These are phyloP conservation scores for Galagoides demidoff DNA, from an alignment of 2,797 vertebrate genomes.

Conservation along the genomic window DNA sequence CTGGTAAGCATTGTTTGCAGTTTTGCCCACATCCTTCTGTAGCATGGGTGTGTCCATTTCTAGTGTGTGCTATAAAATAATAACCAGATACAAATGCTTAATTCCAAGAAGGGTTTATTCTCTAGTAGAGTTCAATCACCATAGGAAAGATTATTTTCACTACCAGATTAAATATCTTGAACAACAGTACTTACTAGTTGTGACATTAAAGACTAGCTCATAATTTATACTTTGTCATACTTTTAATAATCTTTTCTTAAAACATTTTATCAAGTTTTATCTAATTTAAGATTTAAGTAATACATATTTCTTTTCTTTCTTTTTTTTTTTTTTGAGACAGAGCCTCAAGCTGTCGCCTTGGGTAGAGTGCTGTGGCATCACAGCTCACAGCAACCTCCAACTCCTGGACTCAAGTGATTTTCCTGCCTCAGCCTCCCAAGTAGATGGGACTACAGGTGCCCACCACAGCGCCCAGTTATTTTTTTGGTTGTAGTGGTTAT, in stretches of 20 bases:
- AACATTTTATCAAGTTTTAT: not conserved
- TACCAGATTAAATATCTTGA: not conserved
- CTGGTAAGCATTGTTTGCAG: not conserved
- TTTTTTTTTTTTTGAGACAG: no score
- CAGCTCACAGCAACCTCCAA: no score
- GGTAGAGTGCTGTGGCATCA: no score
- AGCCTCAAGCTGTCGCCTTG: no score
- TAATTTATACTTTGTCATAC: not conserved
- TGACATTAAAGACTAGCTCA: not conserved
- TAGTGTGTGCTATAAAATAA: not conserved
- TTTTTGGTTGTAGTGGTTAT: no score
- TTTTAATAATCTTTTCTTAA: conserved; percentile 24
- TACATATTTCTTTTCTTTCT: not conserved
- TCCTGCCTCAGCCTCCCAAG: no score
- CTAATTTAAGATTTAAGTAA: not conserved
- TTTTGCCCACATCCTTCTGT: not conserved
- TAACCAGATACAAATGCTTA: not conserved
- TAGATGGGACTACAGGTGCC: no score
- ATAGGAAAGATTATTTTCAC: not conserved
- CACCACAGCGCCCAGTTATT: no score
- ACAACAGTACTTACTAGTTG: not conserved
- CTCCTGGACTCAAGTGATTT: no score
- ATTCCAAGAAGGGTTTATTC: not conserved
- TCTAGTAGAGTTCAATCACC: not conserved
- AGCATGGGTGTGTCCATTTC: not conserved